Evolutionary conservation across 1,140 invertebrate genomes (phyloP), one percentile per base, ranked within the genome.

Genomic region (Brachionus paranguensis): DNA sequence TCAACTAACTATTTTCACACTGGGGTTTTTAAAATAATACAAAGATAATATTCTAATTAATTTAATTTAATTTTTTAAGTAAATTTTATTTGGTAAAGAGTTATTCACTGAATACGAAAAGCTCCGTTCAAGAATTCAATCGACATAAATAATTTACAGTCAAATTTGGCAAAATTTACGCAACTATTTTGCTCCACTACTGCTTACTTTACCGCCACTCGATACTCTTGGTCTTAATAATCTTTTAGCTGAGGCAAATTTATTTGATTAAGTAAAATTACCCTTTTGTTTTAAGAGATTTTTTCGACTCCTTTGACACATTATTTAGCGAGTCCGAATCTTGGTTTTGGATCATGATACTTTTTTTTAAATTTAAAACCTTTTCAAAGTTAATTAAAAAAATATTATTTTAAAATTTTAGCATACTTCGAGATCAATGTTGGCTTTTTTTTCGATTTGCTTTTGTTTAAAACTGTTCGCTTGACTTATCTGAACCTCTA

Each of bases 381-480:
- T 76, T 76, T 27, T 27, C 12, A 43, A 17, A 14, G 6, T 37
- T 37, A 37, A 37, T 37, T 37, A 37, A 37, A 37, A 7, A 37
- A 6, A 7, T 37, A 1, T 6, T 7, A 6, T 7, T 37, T 7
- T 37, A 37, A 37, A 37, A 37, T 7, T 29, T 37, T 37, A 37
- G 6, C 33, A 0, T 88, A 95, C 94, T 91, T 96, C 94, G 88
- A 93, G 92, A 86, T 97, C 95, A 85, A 97, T 93, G 85, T 92
- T 91, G 83, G 94, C 93, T 87, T 94, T 94, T 85, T 95, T 93
- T 86, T 93, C 92, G 12, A 94, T 92, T 37, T 93, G 92, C 85
- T 92, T 92, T 84, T 94, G 93, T 88, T 97, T 97, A 85, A 95
- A 93, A 37, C 90, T 86, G 89, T 97, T 97, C 0, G 96, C 96